Evolutionary conservation across 2,797 vertebrate genomes (phyloP), one percentile per base, ranked within the genome.

Genomic region (Amniataba percoides): DNA sequence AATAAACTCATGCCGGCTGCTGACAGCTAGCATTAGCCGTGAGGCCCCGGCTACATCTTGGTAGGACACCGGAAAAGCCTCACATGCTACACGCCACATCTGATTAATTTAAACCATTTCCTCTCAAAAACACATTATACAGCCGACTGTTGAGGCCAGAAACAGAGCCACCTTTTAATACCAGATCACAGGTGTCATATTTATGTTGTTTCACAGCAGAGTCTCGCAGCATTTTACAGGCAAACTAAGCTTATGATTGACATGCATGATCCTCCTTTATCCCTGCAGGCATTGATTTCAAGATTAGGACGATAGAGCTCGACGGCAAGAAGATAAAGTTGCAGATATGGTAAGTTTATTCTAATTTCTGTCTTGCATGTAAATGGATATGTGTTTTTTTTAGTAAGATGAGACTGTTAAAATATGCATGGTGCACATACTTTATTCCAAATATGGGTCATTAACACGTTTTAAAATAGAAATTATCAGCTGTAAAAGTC

Each of bases 261-360:
- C 79, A 52, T 84, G 14, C 40, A 55, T 53, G 49, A 53, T 84
- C 42, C 19, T 43, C 53, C 36, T 86, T 70, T 65, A 55, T 89
- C 64, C 72, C 53, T 81, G 3, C 77, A 99, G 98, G 98, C 77
- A 99, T 99, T 74, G 98, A 99, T 86, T 99, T 99, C 93, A 99
- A 99, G 94, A 99, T 99, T 53, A 93, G 98, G 83, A 99, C 98
- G 5, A 98, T 99, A 93, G 97, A 99, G 84, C 97, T 99, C 0
- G 98, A 99, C 64, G 98, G 98, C 66, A 99, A 99, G 95, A 97
- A 97, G 81, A 99, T 99, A 78, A 99, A 99, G 68, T 94, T 99
- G 72, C 98, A 99, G 90, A 99, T 99, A 93, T 99, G 98, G 98
- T 99, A 89, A 96, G 96, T 88, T 56, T 62, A 2, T 19, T 48